These are phyloP conservation scores for Zalophus californianus DNA, from an alignment of 2,797 vertebrate species.

Conservation along the genomic window DNA sequence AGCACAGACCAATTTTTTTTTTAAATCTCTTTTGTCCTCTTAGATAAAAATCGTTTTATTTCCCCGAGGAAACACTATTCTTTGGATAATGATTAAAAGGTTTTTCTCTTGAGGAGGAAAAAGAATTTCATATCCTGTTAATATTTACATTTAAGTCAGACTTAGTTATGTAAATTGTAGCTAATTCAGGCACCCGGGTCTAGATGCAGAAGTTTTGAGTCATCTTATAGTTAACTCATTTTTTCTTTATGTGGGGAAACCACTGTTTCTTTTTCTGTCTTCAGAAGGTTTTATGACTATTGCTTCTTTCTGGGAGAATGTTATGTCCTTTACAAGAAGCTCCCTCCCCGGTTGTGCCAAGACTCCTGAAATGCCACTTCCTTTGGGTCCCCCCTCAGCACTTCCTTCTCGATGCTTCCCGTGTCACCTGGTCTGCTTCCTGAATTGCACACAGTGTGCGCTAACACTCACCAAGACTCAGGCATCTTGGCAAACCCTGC, in stretches of 20 bases:
- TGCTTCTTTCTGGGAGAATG: not conserved
- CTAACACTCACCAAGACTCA: not conserved
- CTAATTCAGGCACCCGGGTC: not conserved
- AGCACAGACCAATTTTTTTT: not conserved
- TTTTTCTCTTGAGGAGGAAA: conserved; percentile 9
- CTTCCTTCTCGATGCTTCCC: not conserved
- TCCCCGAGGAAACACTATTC: not conserved
- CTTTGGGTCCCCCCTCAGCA: not conserved
- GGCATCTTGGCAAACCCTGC: not conserved
- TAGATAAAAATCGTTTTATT: conserved; percentile 52
- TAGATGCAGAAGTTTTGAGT: conserved; percentile 26
- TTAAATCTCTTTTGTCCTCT: not conserved
- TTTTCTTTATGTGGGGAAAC: not conserved
- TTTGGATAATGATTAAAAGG: not conserved
- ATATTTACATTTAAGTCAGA: conserved; percentile 43
- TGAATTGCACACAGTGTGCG: not conserved
- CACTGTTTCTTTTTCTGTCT: not conserved
- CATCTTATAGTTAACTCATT: not conserved
- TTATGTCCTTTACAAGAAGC: not conserved
- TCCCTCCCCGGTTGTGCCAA: not conserved
- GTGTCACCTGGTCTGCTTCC: rapidly evolving
- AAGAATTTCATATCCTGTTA: not conserved
- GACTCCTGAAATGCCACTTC: not conserved
- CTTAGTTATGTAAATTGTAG: not conserved
- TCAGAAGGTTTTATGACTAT: not conserved